Conservation (phyloP, 2,888 invertebrate genomes). For the Tromatobia lineatoria region DNA sequence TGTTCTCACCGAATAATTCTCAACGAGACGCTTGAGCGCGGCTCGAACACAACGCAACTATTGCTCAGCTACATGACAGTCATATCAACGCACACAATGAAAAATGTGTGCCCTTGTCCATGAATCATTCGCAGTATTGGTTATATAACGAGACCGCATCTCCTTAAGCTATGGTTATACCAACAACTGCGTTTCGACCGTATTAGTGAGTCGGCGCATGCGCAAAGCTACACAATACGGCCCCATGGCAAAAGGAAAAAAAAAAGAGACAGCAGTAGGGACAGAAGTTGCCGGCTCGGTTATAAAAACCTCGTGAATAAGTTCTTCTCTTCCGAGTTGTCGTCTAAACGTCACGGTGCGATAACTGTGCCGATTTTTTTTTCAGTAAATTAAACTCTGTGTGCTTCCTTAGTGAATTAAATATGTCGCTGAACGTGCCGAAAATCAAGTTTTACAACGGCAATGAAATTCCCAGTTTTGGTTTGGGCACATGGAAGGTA, state of each 20-base stretch:
- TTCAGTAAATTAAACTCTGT: background rate
- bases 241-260: background rate
- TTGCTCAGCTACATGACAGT: background rate
- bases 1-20: conserved; percentile 44
- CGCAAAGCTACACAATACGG: conserved; percentile 8
- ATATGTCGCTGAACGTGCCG: conserved; percentile 80
- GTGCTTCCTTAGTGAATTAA: background rate
- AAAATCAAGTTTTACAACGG: conserved; percentile 85
- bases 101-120: conserved; percentile 19
- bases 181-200: background rate
- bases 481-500: conserved; percentile 87
- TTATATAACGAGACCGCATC: conserved; percentile 20
- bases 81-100: background rate
- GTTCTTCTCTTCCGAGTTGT: conserved; percentile 31
- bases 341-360: conserved; percentile 19
- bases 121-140: background rate
- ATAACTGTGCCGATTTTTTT: background rate
- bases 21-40: conserved; percentile 49
- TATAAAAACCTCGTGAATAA: conserved; percentile 60
- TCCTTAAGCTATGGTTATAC: background rate
- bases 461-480: conserved; percentile 85
- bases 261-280: conserved; percentile 5
- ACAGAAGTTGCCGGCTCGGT: conserved; percentile 38
- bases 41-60: background rate
- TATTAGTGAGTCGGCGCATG: conserved; percentile 41